Evolutionary conservation across 2,113 vertebrate species (phyloP).

Genomic region (Cyanoliseus patagonus): DNA sequence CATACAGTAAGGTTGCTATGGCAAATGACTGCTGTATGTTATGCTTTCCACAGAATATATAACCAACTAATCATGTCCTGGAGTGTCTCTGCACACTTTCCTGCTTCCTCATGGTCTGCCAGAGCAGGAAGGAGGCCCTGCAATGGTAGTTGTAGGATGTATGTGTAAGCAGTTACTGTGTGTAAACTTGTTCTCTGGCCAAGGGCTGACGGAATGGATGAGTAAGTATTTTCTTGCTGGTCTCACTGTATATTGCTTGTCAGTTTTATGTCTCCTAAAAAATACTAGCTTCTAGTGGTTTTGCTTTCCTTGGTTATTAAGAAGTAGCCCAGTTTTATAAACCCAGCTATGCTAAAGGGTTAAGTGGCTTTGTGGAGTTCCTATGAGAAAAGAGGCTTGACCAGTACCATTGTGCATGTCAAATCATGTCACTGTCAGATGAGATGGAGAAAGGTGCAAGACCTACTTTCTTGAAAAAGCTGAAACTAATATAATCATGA

Average conservation of each 20-base stretch:
- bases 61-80: neutral
- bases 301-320: neutral
- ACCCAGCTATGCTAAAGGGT: neutral
- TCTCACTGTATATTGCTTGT: neutral
- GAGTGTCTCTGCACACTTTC: neutral
- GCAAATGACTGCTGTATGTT: neutral
- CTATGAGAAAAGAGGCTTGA: accelerated
- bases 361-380: neutral
- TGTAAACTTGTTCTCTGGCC: neutral
- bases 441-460: neutral
- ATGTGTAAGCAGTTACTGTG: neutral
- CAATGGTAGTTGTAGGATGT: neutral
- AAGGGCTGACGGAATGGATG: neutral
- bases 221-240: neutral
- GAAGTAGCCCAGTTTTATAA: neutral
- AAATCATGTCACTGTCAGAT: neutral
- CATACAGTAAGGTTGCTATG: neutral
- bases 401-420: neutral
- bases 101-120: neutral
- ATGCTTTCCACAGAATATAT: neutral
- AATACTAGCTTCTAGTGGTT: neutral
- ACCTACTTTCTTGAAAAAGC: neutral
- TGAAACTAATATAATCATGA: neutral
- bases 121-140: neutral
- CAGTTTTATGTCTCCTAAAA: neutral